A percentile compares a stretch with the other conserved stretches of the same genome.
Conservation (phyloP, 2,797 vertebrate genomes). For the Atherinosoma microstoma region DNA sequence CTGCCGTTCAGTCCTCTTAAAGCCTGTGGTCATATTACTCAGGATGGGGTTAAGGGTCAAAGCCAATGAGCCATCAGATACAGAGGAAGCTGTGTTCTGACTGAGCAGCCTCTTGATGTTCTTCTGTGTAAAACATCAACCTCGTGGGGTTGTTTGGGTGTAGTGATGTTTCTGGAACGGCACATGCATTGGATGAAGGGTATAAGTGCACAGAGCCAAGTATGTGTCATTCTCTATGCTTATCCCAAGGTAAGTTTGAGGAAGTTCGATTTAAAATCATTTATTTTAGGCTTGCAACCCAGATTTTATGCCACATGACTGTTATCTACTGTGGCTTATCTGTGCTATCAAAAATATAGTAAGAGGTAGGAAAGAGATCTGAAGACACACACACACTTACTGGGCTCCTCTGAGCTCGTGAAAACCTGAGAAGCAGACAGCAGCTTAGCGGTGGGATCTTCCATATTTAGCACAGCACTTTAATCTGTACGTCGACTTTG, state of each 20-base stretch:
- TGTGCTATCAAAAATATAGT: slow-evolving; percentile 16
- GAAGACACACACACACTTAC: slow-evolving; percentile 6
- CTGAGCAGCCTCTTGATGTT: slow-evolving; percentile 24
- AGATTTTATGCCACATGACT: slow-evolving; percentile 42
- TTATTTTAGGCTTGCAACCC: slow-evolving; percentile 46
- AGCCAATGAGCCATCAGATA: slow-evolving; percentile 59
- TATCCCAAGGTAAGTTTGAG: background rate
- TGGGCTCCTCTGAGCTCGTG: slow-evolving; percentile 16
- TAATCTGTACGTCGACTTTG: slow-evolving; percentile 61
- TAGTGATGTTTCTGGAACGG: slow-evolving; percentile 20
- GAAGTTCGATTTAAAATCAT: slow-evolving; percentile 28
- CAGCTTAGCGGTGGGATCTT: slow-evolving; percentile 42
- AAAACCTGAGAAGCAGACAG: slow-evolving; percentile 25
- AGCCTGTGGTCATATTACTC: slow-evolving; percentile 62
- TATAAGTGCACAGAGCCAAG: background rate
- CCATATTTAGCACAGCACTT: slow-evolving; percentile 10
- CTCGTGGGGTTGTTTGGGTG: slow-evolving; percentile 36
- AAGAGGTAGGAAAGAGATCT: slow-evolving; percentile 11
- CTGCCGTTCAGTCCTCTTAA: slow-evolving; percentile 30
- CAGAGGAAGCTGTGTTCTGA: slow-evolving; percentile 62
- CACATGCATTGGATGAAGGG: background rate
- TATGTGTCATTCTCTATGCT: slow-evolving; percentile 14
- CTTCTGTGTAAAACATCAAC: slow-evolving; percentile 48
- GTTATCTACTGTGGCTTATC: slow-evolving; percentile 33
- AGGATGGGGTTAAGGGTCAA: slow-evolving; percentile 59